Evolutionary conservation across 2,888 invertebrate genomes (phyloP).

Genomic region (Amphipyra tragopoginis): DNA sequence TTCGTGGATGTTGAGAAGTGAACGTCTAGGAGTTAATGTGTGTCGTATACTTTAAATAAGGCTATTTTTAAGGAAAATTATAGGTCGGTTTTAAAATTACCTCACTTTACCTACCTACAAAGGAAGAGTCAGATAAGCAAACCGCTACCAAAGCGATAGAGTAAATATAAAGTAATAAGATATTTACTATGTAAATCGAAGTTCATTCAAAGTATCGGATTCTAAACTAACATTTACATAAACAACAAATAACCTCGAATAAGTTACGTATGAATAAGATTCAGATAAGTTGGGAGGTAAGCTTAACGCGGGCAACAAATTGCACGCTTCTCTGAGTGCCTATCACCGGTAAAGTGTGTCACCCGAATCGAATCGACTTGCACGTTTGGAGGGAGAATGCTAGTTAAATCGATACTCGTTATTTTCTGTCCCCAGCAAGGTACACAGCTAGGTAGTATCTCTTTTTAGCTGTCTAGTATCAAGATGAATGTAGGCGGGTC

Average conservation of each 20-base stretch:
- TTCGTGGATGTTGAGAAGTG: too few species aligned
- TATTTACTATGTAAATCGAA: slow-evolving; percentile 9
- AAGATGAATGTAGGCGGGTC: slow-evolving; percentile 23
- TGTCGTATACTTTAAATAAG: too few species aligned
- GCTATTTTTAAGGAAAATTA: too few species aligned
- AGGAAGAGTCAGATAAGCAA: background rate
- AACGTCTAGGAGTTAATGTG: too few species aligned
- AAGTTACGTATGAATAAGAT: slow-evolving; percentile 24
- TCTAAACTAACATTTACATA: slow-evolving; percentile 32
- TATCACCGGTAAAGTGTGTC: slow-evolving; percentile 70
- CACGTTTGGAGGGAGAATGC: slow-evolving; percentile 63
- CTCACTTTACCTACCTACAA: background rate
- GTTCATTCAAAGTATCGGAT: slow-evolving; percentile 15
- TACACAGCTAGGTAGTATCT: slow-evolving; percentile 24
- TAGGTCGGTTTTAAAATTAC: too few species aligned
- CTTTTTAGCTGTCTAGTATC: slow-evolving; percentile 38
- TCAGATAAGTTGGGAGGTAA: slow-evolving; percentile 37
- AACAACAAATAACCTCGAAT: slow-evolving; percentile 30
- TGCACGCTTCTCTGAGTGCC: slow-evolving; percentile 47
- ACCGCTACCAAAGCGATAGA: background rate
- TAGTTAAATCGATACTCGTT: slow-evolving; percentile 72
- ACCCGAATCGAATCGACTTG: slow-evolving; percentile 67
- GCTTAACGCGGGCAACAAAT: slow-evolving; percentile 40
- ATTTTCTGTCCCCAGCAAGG: slow-evolving; percentile 56
- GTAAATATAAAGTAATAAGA: background rate